A percentile compares a stretch with the other conserved stretches of the same genome.
Conservation (phyloP, 2,113 vertebrate genomes). For the Stigmatopora argus region DNA sequence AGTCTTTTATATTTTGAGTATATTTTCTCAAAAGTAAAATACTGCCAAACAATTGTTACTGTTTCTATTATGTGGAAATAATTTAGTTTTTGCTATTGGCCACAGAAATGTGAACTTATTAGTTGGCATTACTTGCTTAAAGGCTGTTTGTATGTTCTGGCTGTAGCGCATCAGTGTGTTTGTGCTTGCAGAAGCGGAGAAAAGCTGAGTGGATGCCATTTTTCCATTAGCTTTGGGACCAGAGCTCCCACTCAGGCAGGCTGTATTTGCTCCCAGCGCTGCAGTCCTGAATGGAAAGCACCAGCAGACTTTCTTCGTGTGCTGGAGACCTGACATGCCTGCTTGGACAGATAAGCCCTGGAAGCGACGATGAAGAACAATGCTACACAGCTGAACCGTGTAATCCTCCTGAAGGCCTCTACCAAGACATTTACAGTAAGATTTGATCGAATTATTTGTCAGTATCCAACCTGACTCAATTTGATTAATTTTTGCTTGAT, state of each 20-base stretch:
- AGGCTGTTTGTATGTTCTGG: slow-evolving; percentile 30
- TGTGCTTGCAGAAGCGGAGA: slow-evolving; percentile 19
- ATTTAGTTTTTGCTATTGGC: background rate
- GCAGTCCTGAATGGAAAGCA: slow-evolving; percentile 45
- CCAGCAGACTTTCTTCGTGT: slow-evolving; percentile 28
- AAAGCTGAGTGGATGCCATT: slow-evolving; percentile 23
- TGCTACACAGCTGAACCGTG: slow-evolving; percentile 51
- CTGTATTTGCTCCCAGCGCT: slow-evolving; percentile 31
- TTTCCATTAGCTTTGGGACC: slow-evolving; percentile 38
- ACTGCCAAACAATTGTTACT: background rate
- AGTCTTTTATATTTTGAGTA: background rate
- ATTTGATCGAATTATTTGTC: slow-evolving; percentile 45
- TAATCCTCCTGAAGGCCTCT: slow-evolving; percentile 38
- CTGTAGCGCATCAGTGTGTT: slow-evolving; percentile 21
- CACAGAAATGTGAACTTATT: slow-evolving; percentile 14
- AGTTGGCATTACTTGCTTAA: slow-evolving; percentile 11
- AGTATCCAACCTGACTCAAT: slow-evolving; percentile 27
- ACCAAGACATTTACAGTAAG: slow-evolving; percentile 40
- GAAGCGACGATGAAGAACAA: slow-evolving; percentile 41
- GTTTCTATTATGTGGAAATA: background rate
- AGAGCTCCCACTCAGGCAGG: slow-evolving; percentile 22
- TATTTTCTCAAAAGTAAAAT: background rate
- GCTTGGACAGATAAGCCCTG: slow-evolving; percentile 52
- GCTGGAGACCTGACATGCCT: slow-evolving; percentile 51
- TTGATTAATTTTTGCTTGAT: slow-evolving; percentile 44